Evolutionary conservation across 2,113 vertebrate genomes (phyloP).

Genomic region (Sylvilagus bachmani): DNA sequence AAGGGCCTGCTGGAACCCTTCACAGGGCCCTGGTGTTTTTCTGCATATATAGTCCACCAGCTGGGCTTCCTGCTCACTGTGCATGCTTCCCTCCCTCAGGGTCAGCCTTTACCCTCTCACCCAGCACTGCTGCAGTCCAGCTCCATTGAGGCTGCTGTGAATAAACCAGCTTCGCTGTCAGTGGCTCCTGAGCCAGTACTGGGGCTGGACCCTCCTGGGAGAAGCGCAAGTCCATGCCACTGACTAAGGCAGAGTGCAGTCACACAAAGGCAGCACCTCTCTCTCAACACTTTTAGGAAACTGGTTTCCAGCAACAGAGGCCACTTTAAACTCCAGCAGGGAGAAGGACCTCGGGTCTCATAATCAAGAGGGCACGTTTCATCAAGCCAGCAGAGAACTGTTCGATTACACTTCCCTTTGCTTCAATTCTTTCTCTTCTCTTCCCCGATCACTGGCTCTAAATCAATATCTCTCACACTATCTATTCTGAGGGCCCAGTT

Average conservation of each 20-base stretch:
- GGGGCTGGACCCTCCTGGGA: background rate
- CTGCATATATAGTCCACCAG: fast-evolving
- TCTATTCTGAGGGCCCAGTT: background rate
- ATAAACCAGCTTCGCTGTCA: background rate
- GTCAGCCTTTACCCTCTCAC: fast-evolving
- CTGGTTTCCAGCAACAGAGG: background rate
- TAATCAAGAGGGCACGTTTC: background rate
- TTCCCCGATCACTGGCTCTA: background rate
- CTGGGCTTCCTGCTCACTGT: background rate
- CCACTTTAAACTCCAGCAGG: background rate
- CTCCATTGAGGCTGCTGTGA: background rate
- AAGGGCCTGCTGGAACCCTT: fast-evolving
- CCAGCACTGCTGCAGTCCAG: fast-evolving
- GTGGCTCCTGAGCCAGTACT: background rate
- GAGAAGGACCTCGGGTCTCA: background rate
- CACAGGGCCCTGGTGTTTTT: background rate
- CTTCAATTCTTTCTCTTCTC: background rate
- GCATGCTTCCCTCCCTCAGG: background rate
- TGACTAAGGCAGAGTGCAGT: background rate
- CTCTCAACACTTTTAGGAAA: background rate
- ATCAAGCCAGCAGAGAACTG: background rate
- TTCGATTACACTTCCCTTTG: background rate
- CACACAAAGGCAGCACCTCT: background rate
- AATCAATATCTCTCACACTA: background rate
- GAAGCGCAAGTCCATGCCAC: background rate